Base-by-base conservation (phyloP, 2,797 vertebrate genomes). In the Amniataba percoides region DNA sequence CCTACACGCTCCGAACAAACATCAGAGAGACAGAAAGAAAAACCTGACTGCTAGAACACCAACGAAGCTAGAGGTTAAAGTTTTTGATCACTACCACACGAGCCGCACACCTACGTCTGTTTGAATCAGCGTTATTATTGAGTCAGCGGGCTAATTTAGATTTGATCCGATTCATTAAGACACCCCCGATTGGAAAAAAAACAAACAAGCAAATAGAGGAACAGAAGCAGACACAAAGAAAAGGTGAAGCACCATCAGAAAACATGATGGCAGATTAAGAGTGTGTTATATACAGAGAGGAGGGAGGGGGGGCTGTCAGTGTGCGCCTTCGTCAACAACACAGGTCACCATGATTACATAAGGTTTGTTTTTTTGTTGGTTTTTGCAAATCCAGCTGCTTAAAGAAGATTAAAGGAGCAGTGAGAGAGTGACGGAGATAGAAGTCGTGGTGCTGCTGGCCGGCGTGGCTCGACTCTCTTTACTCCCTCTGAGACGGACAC, bases 301-400 rank as follows among this genome's bases (percentile, higher is more conserved):
- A 3, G 25, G 18, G 5, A 14, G 53, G 39, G 60, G 23, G 51
- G 72, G 78, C 81, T 62, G 84, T 89, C 83, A 74, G 79, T 86
- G 90, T 89, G 88, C 73, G 87, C 84, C 86, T 87, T 87, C 78
- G 77, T 92, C 83, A 88, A 91, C 83, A 82, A 85, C 71, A 87
- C 81, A 79, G 61, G 57, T 87, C 80, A 87, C 82, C 86, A 87
- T 83, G 83, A 74, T 90, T 84, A 91, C 66, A 72, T 71, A 71
- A 31, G 27, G 27, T 31, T 31, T 31, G 27, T 31, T 31, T 31
- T 31, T 31, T 31, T 31, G 27, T 31, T 31, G 46, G 71, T 68
- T 81, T 77, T 79, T 82, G 90, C 83, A 90, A 93, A 90, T 86
- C 90, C 89, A 92, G 89, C 91, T 92, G 90, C 90, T 91, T 74